These are phyloP conservation scores for Aspidiotus rigidus DNA, from an alignment of 2,888 invertebrate genomes.

Conservation along the genomic window DNA sequence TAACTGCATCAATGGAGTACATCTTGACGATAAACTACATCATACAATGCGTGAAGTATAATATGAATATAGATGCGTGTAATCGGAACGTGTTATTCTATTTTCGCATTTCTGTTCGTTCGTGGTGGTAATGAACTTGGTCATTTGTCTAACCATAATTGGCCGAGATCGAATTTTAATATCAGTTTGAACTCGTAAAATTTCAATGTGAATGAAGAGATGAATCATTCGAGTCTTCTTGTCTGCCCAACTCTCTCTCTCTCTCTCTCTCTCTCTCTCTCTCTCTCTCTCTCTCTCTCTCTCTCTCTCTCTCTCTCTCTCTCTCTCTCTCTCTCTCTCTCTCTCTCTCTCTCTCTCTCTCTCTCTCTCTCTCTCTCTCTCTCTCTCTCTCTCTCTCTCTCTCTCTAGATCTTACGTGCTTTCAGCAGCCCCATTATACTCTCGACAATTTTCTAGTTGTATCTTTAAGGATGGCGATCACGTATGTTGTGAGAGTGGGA, in stretches of 20 bases:
- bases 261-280: neutral
- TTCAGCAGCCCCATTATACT: no score
- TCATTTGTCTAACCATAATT: neutral
- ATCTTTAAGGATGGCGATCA: no score
- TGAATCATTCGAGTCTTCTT: neutral
- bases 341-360: neutral
- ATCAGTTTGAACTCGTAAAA: neutral
- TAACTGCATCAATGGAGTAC: no score
- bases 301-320: neutral
- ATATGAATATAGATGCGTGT: no score
- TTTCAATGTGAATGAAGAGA: neutral
- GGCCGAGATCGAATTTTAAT: neutral
- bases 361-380: neutral
- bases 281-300: neutral
- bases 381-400: neutral
- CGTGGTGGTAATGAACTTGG: no score
- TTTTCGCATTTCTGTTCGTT: no score
- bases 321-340: neutral
- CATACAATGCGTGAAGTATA: no score
- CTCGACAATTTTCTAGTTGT: no score
- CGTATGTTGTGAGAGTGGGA: no score
- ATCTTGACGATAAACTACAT: no score
- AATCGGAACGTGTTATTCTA: no score
- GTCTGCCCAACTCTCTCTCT: neutral
- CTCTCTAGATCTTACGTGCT: neutral